Percentiles rank a stretch among this genome's conserved stretches.
phyloP scores from a whole-genome alignment of 2,797 vertebrate species.

The Crocodylus rhombifer region DNA sequence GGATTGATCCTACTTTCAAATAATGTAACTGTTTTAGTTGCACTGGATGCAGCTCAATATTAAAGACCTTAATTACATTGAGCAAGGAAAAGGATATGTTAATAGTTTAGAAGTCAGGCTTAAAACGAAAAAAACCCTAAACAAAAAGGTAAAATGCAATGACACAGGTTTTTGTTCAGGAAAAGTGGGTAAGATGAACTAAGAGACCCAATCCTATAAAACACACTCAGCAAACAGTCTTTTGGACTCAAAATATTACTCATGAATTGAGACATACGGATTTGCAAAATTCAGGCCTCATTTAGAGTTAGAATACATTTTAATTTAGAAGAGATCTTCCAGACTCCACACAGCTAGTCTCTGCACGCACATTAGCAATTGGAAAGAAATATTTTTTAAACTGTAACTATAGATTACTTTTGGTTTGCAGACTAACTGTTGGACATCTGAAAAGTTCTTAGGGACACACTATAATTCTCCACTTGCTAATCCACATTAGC shows the following conservation, averaged over 20 bases:
- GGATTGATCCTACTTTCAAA: not conserved
- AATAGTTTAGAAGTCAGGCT: not conserved
- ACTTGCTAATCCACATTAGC: no score
- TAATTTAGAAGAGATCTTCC: no score
- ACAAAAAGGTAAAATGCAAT: not conserved
- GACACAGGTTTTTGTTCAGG: not conserved
- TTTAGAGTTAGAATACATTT: no score
- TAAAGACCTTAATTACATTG: not conserved
- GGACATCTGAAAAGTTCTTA: no score
- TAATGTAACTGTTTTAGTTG: not conserved
- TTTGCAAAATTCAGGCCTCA: no score
- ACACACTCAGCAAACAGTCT: fast-evolving
- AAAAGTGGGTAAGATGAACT: fast-evolving
- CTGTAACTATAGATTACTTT: no score
- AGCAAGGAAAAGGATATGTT: not conserved
- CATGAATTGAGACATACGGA: no score
- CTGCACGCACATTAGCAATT: not conserved
- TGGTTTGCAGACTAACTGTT: no score
- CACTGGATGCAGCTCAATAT: not conserved
- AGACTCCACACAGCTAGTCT: no score
- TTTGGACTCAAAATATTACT: fast-evolving
- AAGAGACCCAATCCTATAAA: fast-evolving
- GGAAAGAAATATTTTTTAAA: not conserved
- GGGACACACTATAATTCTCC: no score
- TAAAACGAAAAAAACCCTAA: not conserved